A percentile compares a stretch with the other conserved stretches of the same genome.
Evolutionary conservation across 2,888 invertebrate genomes (phyloP).

Genomic region (Tipula lateralis): DNA sequence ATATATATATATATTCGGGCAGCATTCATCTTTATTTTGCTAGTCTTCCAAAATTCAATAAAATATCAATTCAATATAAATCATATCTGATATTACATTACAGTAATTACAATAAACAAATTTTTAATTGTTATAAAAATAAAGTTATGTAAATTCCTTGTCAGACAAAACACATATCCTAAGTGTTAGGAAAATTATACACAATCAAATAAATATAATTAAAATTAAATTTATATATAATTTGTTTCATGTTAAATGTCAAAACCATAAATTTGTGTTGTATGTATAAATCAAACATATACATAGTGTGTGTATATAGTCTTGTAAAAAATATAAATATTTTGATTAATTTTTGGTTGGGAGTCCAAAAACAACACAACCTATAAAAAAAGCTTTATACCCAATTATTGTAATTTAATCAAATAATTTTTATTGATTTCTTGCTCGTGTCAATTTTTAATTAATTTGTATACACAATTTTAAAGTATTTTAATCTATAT

Average conservation of each 20-base stretch:
- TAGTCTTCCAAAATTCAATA: neutral
- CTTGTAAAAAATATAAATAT: neutral
- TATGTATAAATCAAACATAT: neutral
- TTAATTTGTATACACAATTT: neutral
- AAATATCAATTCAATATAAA: neutral
- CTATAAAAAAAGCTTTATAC: neutral
- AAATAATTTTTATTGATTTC: neutral
- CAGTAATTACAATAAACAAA: neutral
- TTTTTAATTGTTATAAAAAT: neutral
- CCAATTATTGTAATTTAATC: neutral
- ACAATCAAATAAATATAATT: neutral
- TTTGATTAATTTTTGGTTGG: neutral
- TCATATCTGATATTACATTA: neutral
- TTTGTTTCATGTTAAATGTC: conserved; percentile 11
- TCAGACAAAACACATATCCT: neutral
- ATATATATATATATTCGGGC: neutral
- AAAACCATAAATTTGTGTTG: neutral
- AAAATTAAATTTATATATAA: neutral
- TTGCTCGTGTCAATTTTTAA: neutral
- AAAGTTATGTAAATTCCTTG: neutral
- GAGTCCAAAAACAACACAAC: neutral
- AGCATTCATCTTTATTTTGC: neutral
- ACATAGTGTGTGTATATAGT: neutral
- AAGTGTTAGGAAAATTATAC: neutral
- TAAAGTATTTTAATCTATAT: neutral